phyloP scores from a whole-genome alignment of 30 jellyfish, hydroid and myxozoan species.

The Catostylus mosaicus region DNA sequence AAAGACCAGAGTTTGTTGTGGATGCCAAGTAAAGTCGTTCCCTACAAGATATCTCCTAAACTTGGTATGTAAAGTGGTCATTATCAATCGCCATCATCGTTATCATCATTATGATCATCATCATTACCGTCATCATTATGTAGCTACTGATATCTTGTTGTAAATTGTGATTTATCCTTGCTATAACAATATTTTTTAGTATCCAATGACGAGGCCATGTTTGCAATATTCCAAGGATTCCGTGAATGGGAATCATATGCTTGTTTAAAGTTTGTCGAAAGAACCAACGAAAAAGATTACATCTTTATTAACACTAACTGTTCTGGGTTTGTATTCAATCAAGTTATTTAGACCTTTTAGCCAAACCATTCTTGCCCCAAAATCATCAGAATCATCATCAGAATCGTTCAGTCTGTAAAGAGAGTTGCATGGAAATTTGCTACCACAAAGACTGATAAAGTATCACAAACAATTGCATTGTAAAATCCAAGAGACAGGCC shows the following conservation, averaged over 20 bases:
- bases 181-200: conserved; percentile 10
- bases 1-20: conserved; percentile 69
- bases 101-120: no score
- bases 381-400: no score
- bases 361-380: no score
- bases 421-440: no score
- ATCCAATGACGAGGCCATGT: conserved; percentile 64
- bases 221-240: conserved; percentile 72
- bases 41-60: conserved; percentile 64
- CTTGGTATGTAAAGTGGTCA: conserved; percentile 57
- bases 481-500: no score
- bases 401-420: no score
- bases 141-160: neutral
- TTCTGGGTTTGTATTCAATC: conserved; percentile 58
- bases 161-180: neutral
- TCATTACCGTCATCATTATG: no score
- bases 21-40: conserved; percentile 78
- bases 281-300: conserved; percentile 79
- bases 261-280: conserved; percentile 68
- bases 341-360: neutral
- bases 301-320: conserved; percentile 62
- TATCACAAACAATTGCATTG: no score
- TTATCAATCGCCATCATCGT: no score
- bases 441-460: no score
- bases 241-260: conserved; percentile 81